Percentiles rank a stretch among this genome's conserved stretches.
Conservation (phyloP, 2,888 invertebrate genomes). For the Meganola albula region DNA sequence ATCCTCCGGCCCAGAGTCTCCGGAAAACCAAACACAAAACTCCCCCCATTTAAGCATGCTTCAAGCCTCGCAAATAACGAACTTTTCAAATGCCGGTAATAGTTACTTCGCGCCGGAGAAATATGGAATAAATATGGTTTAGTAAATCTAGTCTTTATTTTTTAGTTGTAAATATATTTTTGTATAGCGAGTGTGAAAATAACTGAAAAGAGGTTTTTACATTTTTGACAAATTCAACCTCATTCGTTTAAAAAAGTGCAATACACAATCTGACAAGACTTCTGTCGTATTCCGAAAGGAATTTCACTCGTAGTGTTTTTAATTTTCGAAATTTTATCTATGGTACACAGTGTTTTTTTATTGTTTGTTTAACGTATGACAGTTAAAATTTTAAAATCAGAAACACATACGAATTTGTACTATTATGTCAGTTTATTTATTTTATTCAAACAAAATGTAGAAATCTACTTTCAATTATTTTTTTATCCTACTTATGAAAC, state of each 20-base stretch:
- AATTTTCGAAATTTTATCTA: constrained; percentile 28
- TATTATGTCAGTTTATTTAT: constrained; percentile 10
- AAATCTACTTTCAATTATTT: constrained; percentile 34
- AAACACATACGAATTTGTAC: constrained; percentile 30
- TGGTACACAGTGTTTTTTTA: constrained; percentile 14
- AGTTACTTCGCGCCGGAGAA: constrained; percentile 74
- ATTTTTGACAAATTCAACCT: too few species aligned
- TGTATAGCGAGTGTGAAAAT: constrained; percentile 30
- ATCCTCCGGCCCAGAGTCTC: constrained; percentile 64
- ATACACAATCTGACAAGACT: too few species aligned
- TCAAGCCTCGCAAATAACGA: constrained; percentile 69
- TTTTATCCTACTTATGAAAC: constrained; percentile 18
- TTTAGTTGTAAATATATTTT: constrained; percentile 35
- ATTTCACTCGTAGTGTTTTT: constrained; percentile 28
- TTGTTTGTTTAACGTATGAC: constrained; percentile 17
- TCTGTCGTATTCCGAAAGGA: too few species aligned
- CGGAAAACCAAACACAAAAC: constrained; percentile 67
- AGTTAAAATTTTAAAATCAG: constrained; percentile 27
- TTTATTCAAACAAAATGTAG: constrained; percentile 37
- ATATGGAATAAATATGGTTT: constrained; percentile 76
- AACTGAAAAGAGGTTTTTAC: constrained; percentile 20
- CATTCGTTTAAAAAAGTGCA: too few species aligned
- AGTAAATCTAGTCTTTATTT: constrained; percentile 59
- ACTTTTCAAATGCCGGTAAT: constrained; percentile 73
- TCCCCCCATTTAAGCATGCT: constrained; percentile 69